Base-by-base conservation (phyloP, 2,888 invertebrate species). In the Trichacis sp. region DNA sequence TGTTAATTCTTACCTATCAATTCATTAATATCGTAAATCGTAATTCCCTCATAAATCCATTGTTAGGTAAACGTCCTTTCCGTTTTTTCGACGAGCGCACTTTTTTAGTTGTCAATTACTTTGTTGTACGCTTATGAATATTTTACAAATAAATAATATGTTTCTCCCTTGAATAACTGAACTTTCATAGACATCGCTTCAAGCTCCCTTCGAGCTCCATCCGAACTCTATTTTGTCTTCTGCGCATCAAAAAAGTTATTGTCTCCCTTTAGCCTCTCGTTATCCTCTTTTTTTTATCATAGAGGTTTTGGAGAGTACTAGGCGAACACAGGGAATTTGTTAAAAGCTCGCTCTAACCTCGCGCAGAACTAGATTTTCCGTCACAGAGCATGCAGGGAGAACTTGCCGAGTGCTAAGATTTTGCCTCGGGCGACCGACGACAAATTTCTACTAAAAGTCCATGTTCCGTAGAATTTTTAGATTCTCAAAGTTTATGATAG, bases 261-360 rank as follows among this genome's bases (percentile, higher is more conserved):
- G 15, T 6, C n/a, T 40, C 40, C 40, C n/a, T 15, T 40, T 9
- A 40, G 4, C 40, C 40, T 40, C 40, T 3, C 12, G 24, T 24
- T 5, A 24, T 3, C 24, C 3, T 24, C 24, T 3, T 24, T 40
- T 6, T 5, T 40, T 6, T 15, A 5, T 11, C 5, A 40, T 40
- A 40, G 40, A 40, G 40, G 40, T 40, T 40, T 40, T 40, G n/a
- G n/a, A 40, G 40, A 40, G 40, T 11, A 40, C 40, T 12, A 40
- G 40, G 40, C 40, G 40, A 40, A 9, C 40, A 40, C 40, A 40
- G 40, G n/a, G n/a, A n/a, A n/a, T 40, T 40, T 40, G 4, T 6
- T 15, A 40, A 40, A 11, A 40, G 40, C 40, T 40, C 40, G 40
- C 40, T 40, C n/a, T 9, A 40, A 40, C 40, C 40, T 40, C 40